Percentiles rank a stretch among this genome's conserved stretches.
Conservation (phyloP, 2,797 vertebrate species). For the Zalophus californianus region DNA sequence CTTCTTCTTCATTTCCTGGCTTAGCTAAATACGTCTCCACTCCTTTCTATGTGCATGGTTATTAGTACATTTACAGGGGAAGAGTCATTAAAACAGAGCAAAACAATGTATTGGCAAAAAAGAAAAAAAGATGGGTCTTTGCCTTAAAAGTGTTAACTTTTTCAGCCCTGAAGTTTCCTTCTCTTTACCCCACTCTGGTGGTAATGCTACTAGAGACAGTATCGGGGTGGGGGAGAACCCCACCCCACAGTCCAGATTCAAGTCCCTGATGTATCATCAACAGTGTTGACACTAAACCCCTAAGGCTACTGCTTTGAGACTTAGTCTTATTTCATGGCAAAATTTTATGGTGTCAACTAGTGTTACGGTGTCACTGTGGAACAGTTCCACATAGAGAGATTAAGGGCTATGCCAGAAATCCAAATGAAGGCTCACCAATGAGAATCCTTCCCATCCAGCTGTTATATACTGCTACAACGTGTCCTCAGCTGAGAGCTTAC, state of each 20-base stretch:
- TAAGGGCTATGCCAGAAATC: conserved; percentile 61
- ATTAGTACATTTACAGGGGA: neutral
- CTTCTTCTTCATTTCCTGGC: conserved; percentile 49
- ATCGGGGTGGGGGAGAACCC: neutral
- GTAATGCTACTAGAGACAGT: neutral
- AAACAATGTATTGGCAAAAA: neutral
- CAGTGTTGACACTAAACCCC: neutral
- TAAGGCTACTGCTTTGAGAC: neutral
- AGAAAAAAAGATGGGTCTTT: neutral
- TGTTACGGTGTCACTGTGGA: neutral
- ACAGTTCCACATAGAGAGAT: neutral
- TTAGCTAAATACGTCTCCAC: neutral
- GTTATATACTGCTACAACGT: conserved; percentile 60
- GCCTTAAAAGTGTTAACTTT: neutral
- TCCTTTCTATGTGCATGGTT: neutral
- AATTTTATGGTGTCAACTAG: neutral
- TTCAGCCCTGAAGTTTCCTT: conserved; percentile 7
- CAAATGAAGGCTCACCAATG: conserved; percentile 64
- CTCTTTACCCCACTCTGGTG: neutral
- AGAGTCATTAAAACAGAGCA: conserved; percentile 14
- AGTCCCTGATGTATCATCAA: neutral
- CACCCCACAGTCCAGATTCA: neutral
- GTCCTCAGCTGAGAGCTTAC: conserved; percentile 82
- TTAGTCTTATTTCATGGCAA: conserved; percentile 12
- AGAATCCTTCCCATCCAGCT: conserved; percentile 59